Evolutionary conservation across 2,113 vertebrate genomes (phyloP), one percentile per base, ranked within the genome.

Genomic region (Hippotragus niger): DNA sequence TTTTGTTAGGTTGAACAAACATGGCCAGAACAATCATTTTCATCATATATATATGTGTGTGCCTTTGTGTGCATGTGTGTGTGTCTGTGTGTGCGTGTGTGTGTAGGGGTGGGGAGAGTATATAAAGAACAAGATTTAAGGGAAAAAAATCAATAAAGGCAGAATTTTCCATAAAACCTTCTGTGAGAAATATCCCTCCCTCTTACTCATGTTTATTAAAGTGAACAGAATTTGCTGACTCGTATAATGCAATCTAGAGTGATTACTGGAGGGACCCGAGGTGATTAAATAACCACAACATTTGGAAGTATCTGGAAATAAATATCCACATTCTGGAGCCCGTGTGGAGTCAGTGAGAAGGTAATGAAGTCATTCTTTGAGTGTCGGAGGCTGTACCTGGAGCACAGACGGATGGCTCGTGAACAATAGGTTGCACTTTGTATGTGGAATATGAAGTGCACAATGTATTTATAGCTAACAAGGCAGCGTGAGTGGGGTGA

Each of bases 141-240:
- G 91, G 40, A 93, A 95, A 98, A 98, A 98, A 98, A 98, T 98
- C 98, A 98, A 99, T 98, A 98, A 98, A 98, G 98, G 97, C 87
- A 98, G 98, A 98, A 97, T 98, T 97, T 98, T 98, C 98, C 97
- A 97, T 98, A 98, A 98, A 98, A 96, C 94, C 93, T 98, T 98
- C 97, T 97, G 87, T 98, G 96, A 99, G 97, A 99, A 98, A 97
- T 98, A 98, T 97, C 98, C 98, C 90, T 98, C 98, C 97, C 95
- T 98, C 98, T 97, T 95, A 91, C 98, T 98, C 98, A 99, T 99
- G 98, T 99, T 98, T 98, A 99, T 99, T 98, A 98, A 99, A 98
- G 97, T 95, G 91, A 92, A 96, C 89, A 67, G 98, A 98, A 98
- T 98, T 97, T 98, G 98, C 98, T 98, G 98, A 99, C 98, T 98